Evolutionary conservation across 1,140 invertebrate genomes (phyloP).

Genomic region (Drosophila kurseongensis): DNA sequence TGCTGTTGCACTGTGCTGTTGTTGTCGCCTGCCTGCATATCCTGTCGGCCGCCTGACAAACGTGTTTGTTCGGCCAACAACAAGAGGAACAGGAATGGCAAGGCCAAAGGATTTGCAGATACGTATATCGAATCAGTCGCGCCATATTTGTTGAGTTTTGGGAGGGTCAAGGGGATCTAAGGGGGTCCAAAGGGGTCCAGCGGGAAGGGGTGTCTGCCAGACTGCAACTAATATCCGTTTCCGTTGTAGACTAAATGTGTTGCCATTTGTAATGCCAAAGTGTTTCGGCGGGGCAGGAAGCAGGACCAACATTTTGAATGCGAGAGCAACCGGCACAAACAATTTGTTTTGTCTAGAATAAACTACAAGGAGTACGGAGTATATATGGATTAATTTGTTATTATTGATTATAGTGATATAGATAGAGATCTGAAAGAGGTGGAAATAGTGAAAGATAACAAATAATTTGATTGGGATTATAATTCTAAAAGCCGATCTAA

Average conservation of each 20-base stretch:
- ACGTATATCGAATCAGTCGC: constrained; percentile 53
- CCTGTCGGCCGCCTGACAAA: constrained; percentile 66
- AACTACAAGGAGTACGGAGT: neutral
- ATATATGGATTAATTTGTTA: constrained; percentile 15
- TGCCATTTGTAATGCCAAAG: constrained; percentile 81
- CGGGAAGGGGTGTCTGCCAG: constrained; percentile 35
- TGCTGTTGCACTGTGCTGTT: constrained; percentile 57
- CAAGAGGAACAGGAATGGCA: constrained; percentile 24
- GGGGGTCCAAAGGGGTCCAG: constrained; percentile 9
- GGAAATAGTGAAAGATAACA: no score
- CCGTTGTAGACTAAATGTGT: constrained; percentile 83
- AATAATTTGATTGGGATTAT: no score
- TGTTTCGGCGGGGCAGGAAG: constrained; percentile 51
- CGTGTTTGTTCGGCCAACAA: constrained; percentile 64
- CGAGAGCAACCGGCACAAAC: constrained; percentile 48
- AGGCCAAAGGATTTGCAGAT: constrained; percentile 18
- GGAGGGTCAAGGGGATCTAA: neutral
- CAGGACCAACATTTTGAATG: constrained; percentile 33
- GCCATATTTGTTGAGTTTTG: constrained; percentile 19
- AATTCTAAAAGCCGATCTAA: no score
- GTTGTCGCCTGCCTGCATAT: constrained; percentile 61
- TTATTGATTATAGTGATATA: neutral
- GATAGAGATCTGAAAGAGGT: no score
- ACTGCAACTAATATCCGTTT: constrained; percentile 83
- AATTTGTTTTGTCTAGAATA: constrained; percentile 42